A percentile compares a stretch with the other conserved stretches of the same genome.
Evolutionary conservation across 1,140 invertebrate species (phyloP).

Genomic region (Sitophilus oryzae): DNA sequence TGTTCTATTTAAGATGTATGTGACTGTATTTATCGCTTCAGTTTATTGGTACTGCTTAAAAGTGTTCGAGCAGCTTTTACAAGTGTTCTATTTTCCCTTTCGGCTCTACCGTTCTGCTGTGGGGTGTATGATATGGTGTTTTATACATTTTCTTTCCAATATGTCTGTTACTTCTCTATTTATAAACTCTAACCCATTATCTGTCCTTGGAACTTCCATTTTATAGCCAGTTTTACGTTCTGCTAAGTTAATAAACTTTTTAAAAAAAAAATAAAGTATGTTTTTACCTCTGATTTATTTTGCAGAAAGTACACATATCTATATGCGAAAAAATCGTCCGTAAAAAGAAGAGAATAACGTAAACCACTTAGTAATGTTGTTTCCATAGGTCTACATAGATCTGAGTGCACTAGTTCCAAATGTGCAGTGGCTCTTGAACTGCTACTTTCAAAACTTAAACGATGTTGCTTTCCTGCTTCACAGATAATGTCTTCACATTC

Average conservation of each 20-base stretch:
- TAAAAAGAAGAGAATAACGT: conserved; percentile 39
- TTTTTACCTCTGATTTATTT: conserved; percentile 29
- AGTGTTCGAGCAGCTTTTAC: conserved; percentile 45
- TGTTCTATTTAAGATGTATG: too few species aligned
- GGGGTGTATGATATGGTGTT: conserved; percentile 45
- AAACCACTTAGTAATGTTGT: conserved; percentile 31
- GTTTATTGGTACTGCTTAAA: conserved; percentile 23
- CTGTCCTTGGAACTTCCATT: conserved; percentile 41
- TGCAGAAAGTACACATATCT: conserved; percentile 33
- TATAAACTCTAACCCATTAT: conserved; percentile 45
- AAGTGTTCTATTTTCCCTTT: conserved; percentile 43
- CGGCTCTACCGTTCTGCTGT: conserved; percentile 48
- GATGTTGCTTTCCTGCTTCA: too few species aligned
- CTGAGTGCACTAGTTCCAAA: conserved; percentile 32
- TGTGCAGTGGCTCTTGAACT: too few species aligned
- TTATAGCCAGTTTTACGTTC: conserved; percentile 38
- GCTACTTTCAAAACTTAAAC: too few species aligned
- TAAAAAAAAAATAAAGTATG: too few species aligned
- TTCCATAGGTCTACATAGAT: conserved; percentile 39
- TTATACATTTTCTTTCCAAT: conserved; percentile 33
- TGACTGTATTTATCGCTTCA: too few species aligned
- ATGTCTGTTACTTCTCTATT: conserved; percentile 40
- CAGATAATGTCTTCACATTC: too few species aligned
- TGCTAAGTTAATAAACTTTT: conserved; percentile 38
- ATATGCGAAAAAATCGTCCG: conserved; percentile 37